Base-by-base conservation (phyloP, 53 echinoderm and acorn worm genomes). In the Apostichopus leukothele region DNA sequence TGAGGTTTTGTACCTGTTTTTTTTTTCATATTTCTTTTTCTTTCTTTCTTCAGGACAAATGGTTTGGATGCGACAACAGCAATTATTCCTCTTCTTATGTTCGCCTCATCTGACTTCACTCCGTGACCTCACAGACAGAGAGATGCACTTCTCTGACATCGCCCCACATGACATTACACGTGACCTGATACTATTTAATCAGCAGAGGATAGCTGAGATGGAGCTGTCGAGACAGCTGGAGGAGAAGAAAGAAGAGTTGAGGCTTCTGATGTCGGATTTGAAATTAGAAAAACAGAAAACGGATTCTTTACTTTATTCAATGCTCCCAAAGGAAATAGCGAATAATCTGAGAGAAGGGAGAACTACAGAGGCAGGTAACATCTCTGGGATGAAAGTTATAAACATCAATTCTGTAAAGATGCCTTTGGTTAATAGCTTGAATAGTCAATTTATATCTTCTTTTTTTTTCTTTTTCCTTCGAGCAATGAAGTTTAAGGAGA, bases 91-190 rank as follows among this genome's bases (percentile, higher is more conserved):
- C 0, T 94, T 96, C 60, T 91, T 94, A 0, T 94, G 92, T 67
- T 96, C 96, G 1, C 94, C 96, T 5, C 90, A 90, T 5, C 90
- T 96, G 21, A 94, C 94, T 60, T 93, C 92, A 21, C 79, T 96
- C 5, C 78, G 89, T 8, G 96, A 96, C 53, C 89, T 94, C 18
- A 90, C 74, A 16, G 89, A 89, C 50, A 86, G 92, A 26, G 89
- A 92, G 9, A 93, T 96, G 86, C 94, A 96, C 77, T 94, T 96
- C 91, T 94, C 96, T 4, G 96, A 96, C 66, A 93, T 96, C 9
- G 94, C 96, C 1, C 93, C 93, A 9, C 96, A 96, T 71, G 96
- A 96, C 89, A 90, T 96, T 89, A 96, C 94, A 55, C 87, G 96
- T 19, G 96, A 96, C 84, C 91, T 96, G 10, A 93, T 94, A 27